Evolutionary conservation across 2,797 vertebrate species (phyloP), one percentile per base, ranked within the genome.

Genomic region (Molossus alvarezi): DNA sequence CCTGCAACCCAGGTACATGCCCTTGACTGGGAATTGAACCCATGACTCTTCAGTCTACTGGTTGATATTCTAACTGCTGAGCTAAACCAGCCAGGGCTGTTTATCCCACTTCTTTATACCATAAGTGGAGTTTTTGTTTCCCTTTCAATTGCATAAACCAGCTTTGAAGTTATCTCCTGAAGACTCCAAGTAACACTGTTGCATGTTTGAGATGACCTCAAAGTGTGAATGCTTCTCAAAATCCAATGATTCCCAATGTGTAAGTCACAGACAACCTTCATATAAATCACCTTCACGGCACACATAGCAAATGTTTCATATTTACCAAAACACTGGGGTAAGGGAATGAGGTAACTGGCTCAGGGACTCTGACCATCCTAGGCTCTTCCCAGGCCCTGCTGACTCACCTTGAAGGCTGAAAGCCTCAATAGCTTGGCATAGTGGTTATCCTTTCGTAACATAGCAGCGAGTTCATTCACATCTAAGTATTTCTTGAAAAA

Each of bases 401-500:
- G 53, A 25, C 18, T 72, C 79, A 69, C n/a, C 65, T 67, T 69
- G 21, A 75, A 25, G 21, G 60, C 8, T 15, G 25, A 85, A 88
- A 21, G 21, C 0, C 45, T 91, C 37, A 29, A 5, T 23, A 62
- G 41, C n/a, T 88, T 27, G 9, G 33, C 57, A 65, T 23, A 41
- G 0, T 29, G 64, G 73, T 55, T 69, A 60, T 60, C 58, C 6
- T 58, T 90, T 64, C 51, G 11, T 65, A 76, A 48, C 25, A 75
- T 1, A 94, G n/a, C 10, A 53, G 27, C 64, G 64, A 57, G 73
- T 18, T 51, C 5, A 11, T 85, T 92, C 15, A 58, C n/a, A 82
- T 48, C 12, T n/a, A 72, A 84, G 29, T n/a, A 57, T 57, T 53
- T 81, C 51, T 69, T 80, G 41, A n/a, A 96, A 86, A 93, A 71